Evolutionary conservation across 2,113 vertebrate species (phyloP), one percentile per base, ranked within the genome.

Genomic region (Microcebus tavaratra): DNA sequence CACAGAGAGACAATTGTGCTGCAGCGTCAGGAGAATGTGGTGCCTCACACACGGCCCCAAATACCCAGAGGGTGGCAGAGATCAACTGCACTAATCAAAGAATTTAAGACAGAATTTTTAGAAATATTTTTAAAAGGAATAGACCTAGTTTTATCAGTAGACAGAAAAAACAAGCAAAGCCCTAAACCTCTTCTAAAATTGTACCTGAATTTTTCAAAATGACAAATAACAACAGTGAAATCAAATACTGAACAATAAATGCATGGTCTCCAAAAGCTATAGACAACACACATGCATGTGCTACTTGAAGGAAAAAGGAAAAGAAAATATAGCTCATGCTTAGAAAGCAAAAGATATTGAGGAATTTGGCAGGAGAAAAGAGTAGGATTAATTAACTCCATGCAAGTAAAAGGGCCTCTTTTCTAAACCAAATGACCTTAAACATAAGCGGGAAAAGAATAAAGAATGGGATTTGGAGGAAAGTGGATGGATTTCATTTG

Each of bases 381-480:
- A 50, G 15, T 61, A 12, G 53, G 91, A 93, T 65, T 96, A 68
- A 96, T 93, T 94, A 97, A 88, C 42, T n/a, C 36, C 39, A 63
- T 20, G 15, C 36, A 83, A 83, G 78, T 61, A 39, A 80, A 91
- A 84, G 76, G 36, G 36, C 25, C 80, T 65, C 65, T 80, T 68
- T 95, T 84, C 73, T 80, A 80, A 88, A 87, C 73, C 75, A 89
- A 87, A 76, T 70, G 68, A 88, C 95, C 82, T 85, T 59, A 75
- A 92, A 91, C 85, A 78, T 53, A 67, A 29, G 65, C 34, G 67
- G 53, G 67, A 39, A 67, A 36, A 85, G 36, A 88, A 67, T 59
- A 21, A 27, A 88, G 61, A 39, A 91, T 14, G 12, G 50, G 39
- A 34, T 36, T 48, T 81, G 6, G 29, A 82, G 15, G 59, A 76